Conservation (phyloP, 2,797 vertebrate species). For the Geotrypetes seraphini region DNA sequence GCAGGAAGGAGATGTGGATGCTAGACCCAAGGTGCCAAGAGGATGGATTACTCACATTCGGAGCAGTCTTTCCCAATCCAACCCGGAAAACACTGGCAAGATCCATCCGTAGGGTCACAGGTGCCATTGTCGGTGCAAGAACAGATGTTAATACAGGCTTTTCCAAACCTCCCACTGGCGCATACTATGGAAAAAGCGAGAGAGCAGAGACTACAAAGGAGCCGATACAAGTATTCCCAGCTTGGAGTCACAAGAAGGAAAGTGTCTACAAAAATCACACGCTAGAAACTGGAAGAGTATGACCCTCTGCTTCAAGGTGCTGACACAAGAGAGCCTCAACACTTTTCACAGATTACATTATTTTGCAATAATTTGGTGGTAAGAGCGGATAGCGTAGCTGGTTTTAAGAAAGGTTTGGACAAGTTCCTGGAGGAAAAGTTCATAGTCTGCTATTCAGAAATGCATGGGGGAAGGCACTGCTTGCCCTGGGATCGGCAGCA, state of each 20-base stretch:
- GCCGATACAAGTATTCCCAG: neutral
- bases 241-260: neutral
- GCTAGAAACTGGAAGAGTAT: neutral
- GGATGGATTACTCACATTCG: conserved; percentile 76
- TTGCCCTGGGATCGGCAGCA: too few relatives aligned
- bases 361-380: too few relatives aligned
- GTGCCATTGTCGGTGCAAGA: conserved; percentile 91
- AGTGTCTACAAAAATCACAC: neutral
- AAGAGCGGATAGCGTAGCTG: too few relatives aligned
- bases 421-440: too few relatives aligned
- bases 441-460: too few relatives aligned
- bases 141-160: conserved; percentile 75
- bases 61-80: conserved; percentile 94
- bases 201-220: conserved; percentile 1
- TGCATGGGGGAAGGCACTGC: too few relatives aligned
- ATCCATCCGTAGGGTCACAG: conserved; percentile 90
- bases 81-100: conserved; percentile 89
- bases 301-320: neutral
- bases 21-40: too few relatives aligned
- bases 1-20: too few relatives aligned
- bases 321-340: too few relatives aligned
- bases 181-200: conserved; percentile 64
- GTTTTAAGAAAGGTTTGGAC: too few relatives aligned
- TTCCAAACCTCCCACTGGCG: conserved; percentile 76
- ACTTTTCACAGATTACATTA: too few relatives aligned